Percentiles rank a stretch among this genome's conserved stretches.
Conservation (phyloP, 2,888 invertebrate species). For the Bedellia somnulentella region DNA sequence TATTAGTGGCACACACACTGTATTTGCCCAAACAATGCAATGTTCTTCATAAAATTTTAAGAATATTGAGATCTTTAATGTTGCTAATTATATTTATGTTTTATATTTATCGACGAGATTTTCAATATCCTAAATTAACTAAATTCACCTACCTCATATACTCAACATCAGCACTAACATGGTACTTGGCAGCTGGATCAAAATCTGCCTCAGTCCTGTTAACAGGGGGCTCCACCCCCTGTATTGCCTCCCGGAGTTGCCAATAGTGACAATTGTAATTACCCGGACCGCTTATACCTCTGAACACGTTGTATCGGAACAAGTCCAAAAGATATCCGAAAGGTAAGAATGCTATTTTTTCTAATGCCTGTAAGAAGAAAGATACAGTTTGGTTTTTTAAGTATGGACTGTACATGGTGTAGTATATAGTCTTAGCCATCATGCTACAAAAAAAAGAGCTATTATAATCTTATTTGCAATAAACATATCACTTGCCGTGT, state of each 20-base stretch:
- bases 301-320: slow-evolving; percentile 70
- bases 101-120: no score
- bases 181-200: slow-evolving; percentile 70
- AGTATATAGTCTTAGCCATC: no score
- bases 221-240: slow-evolving; percentile 66
- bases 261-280: slow-evolving; percentile 70
- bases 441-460: no score
- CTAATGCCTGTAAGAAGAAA: slow-evolving; percentile 25
- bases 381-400: slow-evolving; percentile 31
- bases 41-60: no score
- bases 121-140: no score
- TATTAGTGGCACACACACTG: no score
- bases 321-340: slow-evolving; percentile 70
- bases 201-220: slow-evolving; percentile 64
- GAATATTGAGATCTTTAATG: no score
- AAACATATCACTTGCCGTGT: no score
- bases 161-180: slow-evolving; percentile 66
- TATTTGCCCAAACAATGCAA: no score
- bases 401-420: not conserved
- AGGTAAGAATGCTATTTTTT: slow-evolving; percentile 72
- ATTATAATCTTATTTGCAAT: no score
- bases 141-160: slow-evolving; percentile 75
- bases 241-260: slow-evolving; percentile 60
- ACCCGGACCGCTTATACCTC: slow-evolving; percentile 58
- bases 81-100: no score